These are phyloP conservation scores for Rhegmatorhina hoffmannsi DNA, from an alignment of 2,113 vertebrate genomes.

Conservation along the genomic window DNA sequence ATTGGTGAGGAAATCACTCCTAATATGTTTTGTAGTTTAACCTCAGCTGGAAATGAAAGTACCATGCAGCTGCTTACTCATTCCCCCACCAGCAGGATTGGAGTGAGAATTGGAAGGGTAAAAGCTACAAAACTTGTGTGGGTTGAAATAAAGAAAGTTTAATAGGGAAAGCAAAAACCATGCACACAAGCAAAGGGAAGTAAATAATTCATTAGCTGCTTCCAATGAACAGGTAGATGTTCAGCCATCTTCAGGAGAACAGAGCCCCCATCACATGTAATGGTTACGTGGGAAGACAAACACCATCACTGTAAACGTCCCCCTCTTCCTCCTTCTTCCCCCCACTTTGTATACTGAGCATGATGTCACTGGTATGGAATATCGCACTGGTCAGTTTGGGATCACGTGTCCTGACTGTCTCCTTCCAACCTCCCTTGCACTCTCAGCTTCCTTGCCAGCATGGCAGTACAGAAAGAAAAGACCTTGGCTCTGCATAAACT, in stretches of 20 bases:
- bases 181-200: background rate
- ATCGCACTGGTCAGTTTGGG: background rate
- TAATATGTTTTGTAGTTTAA: background rate
- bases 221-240: background rate
- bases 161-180: background rate
- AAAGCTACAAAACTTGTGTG: background rate
- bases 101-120: background rate
- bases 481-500: background rate
- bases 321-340: background rate
- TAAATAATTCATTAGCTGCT: background rate
- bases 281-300: background rate
- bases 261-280: background rate
- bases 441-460: background rate
- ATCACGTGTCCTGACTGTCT: background rate
- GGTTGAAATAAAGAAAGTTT: background rate
- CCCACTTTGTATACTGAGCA: background rate
- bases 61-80: background rate
- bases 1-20: background rate
- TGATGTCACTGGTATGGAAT: background rate
- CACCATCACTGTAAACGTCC: background rate
- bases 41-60: background rate
- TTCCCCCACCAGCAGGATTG: background rate
- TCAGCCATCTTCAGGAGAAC: background rate
- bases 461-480: background rate
- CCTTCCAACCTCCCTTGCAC: background rate